Percentiles rank a stretch among this genome's conserved stretches.
Conservation (phyloP, 1,140 invertebrate genomes). For the Macrocentrus cingulum region DNA sequence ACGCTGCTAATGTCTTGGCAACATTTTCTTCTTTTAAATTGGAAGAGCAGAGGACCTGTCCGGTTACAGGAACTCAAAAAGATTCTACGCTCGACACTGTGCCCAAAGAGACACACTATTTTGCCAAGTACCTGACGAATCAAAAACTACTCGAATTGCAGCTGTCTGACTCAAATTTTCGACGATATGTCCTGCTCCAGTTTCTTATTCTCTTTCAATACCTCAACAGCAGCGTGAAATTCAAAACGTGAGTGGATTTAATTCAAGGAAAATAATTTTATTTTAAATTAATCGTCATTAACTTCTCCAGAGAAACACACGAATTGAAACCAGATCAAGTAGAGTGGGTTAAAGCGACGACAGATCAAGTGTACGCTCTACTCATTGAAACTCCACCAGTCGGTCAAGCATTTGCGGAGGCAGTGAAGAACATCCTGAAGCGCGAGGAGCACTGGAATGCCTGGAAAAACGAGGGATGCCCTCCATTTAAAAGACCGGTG, state of each 20-base stretch:
- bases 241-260: slow-evolving; percentile 90
- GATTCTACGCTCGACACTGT: slow-evolving; percentile 37
- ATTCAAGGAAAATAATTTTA: no score
- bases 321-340: slow-evolving; percentile 83
- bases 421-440: slow-evolving; percentile 78
- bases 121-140: slow-evolving; percentile 98
- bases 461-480: slow-evolving; percentile 98
- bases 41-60: slow-evolving; percentile 65
- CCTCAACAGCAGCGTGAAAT: slow-evolving; percentile 86
- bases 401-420: slow-evolving; percentile 80
- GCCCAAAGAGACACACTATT: slow-evolving; percentile 72
- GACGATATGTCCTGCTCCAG: slow-evolving; percentile 92
- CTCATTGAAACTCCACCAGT: slow-evolving; percentile 89
- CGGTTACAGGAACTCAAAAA: slow-evolving; percentile 35
- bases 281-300: not conserved
- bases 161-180: slow-evolving; percentile 93
- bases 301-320: slow-evolving; percentile 70
- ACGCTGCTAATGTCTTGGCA: slow-evolving; percentile 80
- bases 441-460: slow-evolving; percentile 93
- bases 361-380: slow-evolving; percentile 73
- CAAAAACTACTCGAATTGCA: slow-evolving; percentile 95
- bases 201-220: slow-evolving; percentile 97
- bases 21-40: slow-evolving; percentile 90
- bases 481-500: slow-evolving; percentile 69
- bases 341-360: slow-evolving; percentile 81